Percentiles rank a stretch among this genome's conserved stretches.
Conservation (phyloP, 2,113 vertebrate species). For the Eudyptes chrysolophus region DNA sequence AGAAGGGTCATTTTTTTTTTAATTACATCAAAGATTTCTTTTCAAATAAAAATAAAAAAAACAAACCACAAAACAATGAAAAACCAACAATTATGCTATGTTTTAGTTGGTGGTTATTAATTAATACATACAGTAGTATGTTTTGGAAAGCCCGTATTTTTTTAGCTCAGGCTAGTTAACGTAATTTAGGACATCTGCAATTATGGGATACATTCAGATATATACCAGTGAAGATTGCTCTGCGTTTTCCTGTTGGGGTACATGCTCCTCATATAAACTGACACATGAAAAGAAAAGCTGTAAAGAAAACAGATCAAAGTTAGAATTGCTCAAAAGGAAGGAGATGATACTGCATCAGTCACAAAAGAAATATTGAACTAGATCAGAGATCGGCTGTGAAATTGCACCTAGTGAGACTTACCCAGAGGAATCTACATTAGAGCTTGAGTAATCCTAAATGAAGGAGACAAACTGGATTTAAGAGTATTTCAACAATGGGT, state of each 20-base stretch:
- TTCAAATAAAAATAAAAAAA: not conserved
- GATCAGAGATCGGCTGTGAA: not conserved
- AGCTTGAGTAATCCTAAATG: not conserved
- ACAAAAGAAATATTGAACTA: not conserved
- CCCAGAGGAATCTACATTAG: not conserved
- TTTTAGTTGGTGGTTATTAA: not conserved
- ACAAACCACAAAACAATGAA: fast-evolving
- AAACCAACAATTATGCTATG: fast-evolving
- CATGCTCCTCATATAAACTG: not conserved
- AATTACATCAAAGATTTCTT: not conserved
- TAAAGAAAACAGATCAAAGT: not conserved
- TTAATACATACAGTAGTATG: fast-evolving
- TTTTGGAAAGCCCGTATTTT: fast-evolving
- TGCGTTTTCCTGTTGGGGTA: not conserved
- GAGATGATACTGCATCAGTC: not conserved
- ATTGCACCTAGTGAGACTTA: not conserved
- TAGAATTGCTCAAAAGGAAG: not conserved
- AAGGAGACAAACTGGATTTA: fast-evolving
- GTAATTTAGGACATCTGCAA: fast-evolving
- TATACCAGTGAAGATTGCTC: fast-evolving
- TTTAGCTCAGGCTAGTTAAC: no score
- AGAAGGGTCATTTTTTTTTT: not conserved
- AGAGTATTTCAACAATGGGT: fast-evolving
- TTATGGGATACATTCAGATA: not conserved
- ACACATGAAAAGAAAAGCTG: not conserved